These are phyloP conservation scores for Trogon surrucura DNA, from an alignment of 2,113 vertebrate genomes.

Conservation along the genomic window DNA sequence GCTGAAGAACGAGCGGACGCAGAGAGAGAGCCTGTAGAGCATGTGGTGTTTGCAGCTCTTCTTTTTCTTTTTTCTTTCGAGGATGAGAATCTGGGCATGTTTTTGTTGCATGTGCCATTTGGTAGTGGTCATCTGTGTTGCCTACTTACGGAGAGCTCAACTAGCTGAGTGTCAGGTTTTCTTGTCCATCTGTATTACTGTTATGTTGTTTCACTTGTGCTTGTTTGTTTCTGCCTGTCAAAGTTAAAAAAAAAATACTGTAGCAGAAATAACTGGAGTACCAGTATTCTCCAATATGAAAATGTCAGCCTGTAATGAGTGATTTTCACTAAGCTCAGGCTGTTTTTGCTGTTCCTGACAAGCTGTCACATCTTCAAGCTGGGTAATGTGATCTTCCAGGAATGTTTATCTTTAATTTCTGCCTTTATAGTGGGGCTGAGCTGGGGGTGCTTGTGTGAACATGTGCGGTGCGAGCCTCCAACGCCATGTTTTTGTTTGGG, in stretches of 20 bases:
- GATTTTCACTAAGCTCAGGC: neutral
- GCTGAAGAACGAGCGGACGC: neutral
- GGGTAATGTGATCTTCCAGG: neutral
- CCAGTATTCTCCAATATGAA: neutral
- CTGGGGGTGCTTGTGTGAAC: neutral
- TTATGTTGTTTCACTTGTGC: constrained; percentile 8
- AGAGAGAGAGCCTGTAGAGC: neutral
- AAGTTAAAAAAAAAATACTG: neutral
- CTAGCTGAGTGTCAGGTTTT: neutral
- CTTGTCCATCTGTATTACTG: neutral
- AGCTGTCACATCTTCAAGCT: neutral
- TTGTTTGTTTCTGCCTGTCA: neutral
- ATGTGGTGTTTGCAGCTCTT: neutral
- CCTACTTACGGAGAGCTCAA: neutral
- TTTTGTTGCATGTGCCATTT: neutral
- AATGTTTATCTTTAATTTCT: constrained; percentile 3
- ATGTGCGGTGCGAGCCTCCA: neutral
- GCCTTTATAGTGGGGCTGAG: neutral
- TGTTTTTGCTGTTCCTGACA: neutral
- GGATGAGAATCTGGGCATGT: neutral
- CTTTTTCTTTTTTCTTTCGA: neutral
- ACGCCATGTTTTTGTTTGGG: neutral
- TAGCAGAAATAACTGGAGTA: neutral
- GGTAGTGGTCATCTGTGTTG: neutral
- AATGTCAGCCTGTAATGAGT: neutral